Evolutionary conservation across 2,797 vertebrate species (phyloP).

Genomic region (Amblyraja radiata): DNA sequence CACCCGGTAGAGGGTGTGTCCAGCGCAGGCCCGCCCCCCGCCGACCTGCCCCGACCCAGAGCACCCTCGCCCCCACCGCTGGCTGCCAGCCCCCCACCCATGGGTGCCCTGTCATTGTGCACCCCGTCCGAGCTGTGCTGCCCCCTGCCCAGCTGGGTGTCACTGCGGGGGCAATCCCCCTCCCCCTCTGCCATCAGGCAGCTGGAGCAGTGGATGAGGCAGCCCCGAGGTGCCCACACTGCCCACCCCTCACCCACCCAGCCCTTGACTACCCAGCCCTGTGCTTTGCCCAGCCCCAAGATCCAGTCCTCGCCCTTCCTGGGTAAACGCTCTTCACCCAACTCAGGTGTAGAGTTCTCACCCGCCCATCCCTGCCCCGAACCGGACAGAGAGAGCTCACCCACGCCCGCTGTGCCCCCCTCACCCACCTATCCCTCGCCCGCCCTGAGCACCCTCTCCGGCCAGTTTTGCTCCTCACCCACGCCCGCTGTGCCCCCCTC

Average conservation of each 20-base stretch:
- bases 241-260: neutral
- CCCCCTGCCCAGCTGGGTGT: neutral
- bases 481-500: too few species aligned
- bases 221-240: neutral
- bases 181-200: neutral
- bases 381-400: neutral
- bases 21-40: neutral
- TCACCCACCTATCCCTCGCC: too few species aligned
- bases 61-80: neutral
- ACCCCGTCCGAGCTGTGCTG: neutral
- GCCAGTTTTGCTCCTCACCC: too few species aligned
- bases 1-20: constrained; percentile 32
- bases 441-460: too few species aligned
- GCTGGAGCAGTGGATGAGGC: neutral
- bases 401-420: rapidly evolving
- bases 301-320: neutral
- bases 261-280: neutral
- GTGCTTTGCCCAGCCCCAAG: neutral
- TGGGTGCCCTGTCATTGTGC: neutral
- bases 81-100: neutral
- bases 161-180: neutral
- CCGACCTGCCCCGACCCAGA: too few species aligned
- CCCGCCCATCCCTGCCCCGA: too few species aligned
- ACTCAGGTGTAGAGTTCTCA: too few species aligned
- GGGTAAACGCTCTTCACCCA: too few species aligned